phyloP scores from a whole-genome alignment of 2,797 vertebrate species.

The Eulemur coronatus region DNA sequence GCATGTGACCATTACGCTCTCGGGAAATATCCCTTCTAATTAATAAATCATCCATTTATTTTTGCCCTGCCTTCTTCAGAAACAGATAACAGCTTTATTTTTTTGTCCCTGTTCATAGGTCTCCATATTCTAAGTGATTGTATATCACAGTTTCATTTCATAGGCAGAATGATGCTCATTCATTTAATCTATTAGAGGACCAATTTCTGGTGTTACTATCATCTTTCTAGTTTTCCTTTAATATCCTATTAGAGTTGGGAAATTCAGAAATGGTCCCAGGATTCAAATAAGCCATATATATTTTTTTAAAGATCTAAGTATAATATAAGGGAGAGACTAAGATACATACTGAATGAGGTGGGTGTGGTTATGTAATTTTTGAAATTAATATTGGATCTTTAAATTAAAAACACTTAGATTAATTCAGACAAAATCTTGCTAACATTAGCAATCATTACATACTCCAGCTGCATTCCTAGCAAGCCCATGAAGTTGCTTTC shows the following conservation, averaged over 20 bases:
- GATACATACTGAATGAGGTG: background rate
- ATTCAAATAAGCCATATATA: background rate
- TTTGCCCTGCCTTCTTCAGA: background rate
- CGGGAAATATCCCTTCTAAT: background rate
- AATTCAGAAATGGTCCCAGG: background rate
- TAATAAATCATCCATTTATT: background rate
- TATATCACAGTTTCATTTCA: background rate
- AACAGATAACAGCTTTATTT: background rate
- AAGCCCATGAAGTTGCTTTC: background rate
- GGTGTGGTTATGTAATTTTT: background rate
- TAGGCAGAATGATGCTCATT: background rate
- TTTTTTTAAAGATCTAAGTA: background rate
- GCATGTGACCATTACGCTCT: background rate
- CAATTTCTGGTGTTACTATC: background rate
- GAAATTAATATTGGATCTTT: background rate
- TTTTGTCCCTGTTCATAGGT: background rate
- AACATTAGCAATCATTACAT: background rate
- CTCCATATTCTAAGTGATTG: background rate
- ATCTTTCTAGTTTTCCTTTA: background rate
- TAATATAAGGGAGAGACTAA: background rate
- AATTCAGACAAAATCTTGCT: background rate
- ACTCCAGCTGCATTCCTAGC: background rate
- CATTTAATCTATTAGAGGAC: background rate
- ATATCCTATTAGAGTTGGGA: background rate
- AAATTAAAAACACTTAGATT: background rate